Percentiles rank a stretch among this genome's conserved stretches.
Evolutionary conservation across 2,113 vertebrate genomes (phyloP).

Genomic region (Lontra canadensis): DNA sequence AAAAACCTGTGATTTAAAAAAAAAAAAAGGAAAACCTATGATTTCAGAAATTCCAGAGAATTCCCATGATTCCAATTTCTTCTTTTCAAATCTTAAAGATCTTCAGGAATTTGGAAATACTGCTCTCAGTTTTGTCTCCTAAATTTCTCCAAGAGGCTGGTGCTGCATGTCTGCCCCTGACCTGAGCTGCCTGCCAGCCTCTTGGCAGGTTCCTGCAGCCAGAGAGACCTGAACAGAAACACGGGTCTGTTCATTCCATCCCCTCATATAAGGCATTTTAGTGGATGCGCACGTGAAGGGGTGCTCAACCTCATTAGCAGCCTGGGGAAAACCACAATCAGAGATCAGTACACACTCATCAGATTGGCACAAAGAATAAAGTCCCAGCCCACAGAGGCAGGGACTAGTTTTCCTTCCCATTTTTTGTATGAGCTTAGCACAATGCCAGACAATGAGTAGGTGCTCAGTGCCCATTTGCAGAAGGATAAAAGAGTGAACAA

Average conservation of each 20-base stretch:
- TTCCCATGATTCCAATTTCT: background rate
- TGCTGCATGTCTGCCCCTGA: background rate
- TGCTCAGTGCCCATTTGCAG: rapidly evolving
- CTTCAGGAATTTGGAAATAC: background rate
- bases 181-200: background rate
- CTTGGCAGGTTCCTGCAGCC: rapidly evolving
- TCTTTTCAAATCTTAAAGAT: background rate
- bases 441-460: background rate
- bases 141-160: background rate
- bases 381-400: background rate
- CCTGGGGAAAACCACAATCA: background rate
- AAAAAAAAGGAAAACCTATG: background rate
- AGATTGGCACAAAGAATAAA: background rate
- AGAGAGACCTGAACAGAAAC: background rate
- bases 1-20: background rate
- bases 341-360: background rate
- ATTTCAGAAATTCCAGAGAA: slow-evolving; percentile 29
- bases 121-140: background rate
- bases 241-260: background rate
- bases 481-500: background rate
- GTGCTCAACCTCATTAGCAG: background rate
- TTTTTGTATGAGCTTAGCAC: background rate
- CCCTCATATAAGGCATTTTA: background rate
- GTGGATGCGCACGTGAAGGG: background rate
- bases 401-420: background rate